A percentile compares a stretch with the other conserved stretches of the same genome.
phyloP scores from a whole-genome alignment of 2,888 invertebrate genomes.

The Drosophila bunnanda region DNA sequence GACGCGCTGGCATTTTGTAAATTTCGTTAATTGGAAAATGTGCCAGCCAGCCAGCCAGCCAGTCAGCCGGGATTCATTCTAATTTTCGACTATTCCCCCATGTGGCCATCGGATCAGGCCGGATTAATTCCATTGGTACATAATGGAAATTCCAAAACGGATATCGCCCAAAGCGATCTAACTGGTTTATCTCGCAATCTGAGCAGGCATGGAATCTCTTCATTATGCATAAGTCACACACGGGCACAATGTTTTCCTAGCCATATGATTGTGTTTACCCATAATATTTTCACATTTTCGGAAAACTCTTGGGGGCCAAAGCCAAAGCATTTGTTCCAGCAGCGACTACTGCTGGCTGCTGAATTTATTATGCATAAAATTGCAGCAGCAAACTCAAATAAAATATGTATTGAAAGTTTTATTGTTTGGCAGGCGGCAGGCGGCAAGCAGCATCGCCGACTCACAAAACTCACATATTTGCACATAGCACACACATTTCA shows the following conservation, averaged over 20 bases:
- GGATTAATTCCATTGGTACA: slow-evolving; percentile 17
- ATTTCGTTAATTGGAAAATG: slow-evolving; percentile 74
- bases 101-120: slow-evolving; percentile 10
- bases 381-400: slow-evolving; percentile 65
- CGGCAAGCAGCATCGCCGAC: slow-evolving; percentile 1
- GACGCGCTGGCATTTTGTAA: slow-evolving; percentile 59
- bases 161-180: slow-evolving; percentile 8
- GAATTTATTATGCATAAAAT: slow-evolving; percentile 76
- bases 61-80: slow-evolving; percentile 38
- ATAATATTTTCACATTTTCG: slow-evolving; percentile 38
- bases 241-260: slow-evolving; percentile 5
- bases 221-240: slow-evolving; percentile 35
- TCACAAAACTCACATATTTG: slow-evolving; percentile 52
- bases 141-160: slow-evolving; percentile 33
- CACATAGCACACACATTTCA: slow-evolving; percentile 55
- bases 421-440: slow-evolving; percentile 57
- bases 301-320: slow-evolving; percentile 11
- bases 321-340: slow-evolving; percentile 47
- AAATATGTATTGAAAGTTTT: slow-evolving; percentile 78
- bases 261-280: slow-evolving; percentile 23
- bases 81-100: slow-evolving; percentile 32
- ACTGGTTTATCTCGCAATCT: slow-evolving; percentile 9
- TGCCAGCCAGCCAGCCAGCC: slow-evolving; percentile 27
- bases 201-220: slow-evolving; percentile 12
- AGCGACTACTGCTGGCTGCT: slow-evolving; percentile 36